Conservation (phyloP, 2,797 vertebrate genomes). For the Arnoldichthys spilopterus region DNA sequence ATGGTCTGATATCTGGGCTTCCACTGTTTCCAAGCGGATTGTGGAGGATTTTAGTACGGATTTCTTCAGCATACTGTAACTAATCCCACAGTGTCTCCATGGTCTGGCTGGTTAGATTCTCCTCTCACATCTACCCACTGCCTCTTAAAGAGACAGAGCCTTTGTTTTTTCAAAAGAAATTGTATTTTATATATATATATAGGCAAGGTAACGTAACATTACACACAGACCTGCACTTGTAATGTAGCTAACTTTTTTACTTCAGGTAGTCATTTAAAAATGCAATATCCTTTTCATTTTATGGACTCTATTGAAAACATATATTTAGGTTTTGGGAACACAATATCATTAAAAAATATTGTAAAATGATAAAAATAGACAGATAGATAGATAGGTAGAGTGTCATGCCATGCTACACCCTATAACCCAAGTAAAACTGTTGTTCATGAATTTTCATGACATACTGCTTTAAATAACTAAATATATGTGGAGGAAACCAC, state of each 20-base stretch:
- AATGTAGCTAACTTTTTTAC: neutral
- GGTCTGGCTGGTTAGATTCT: slow-evolving; percentile 47
- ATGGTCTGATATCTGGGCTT: slow-evolving; percentile 72
- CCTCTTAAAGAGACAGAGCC: slow-evolving; percentile 16
- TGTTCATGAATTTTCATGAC: neutral
- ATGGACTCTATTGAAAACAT: no score
- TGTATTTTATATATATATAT: neutral
- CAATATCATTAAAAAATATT: no score
- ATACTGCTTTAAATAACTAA: neutral
- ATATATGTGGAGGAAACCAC: neutral
- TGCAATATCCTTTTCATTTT: no score
- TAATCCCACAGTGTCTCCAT: slow-evolving; percentile 56
- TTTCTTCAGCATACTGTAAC: slow-evolving; percentile 61
- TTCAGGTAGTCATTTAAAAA: no score
- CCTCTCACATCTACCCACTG: slow-evolving; percentile 15
- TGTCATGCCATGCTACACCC: no score
- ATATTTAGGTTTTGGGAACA: no score
- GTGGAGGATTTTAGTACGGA: slow-evolving; percentile 55
- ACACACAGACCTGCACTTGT: neutral
- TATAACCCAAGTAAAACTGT: neutral
- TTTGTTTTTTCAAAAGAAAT: neutral
- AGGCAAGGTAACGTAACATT: neutral
- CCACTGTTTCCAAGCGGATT: slow-evolving; percentile 58
- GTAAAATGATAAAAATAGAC: no score
- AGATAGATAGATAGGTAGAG: no score